Conservation (phyloP, 2,888 invertebrate genomes). For the Corbicula japonica region DNA sequence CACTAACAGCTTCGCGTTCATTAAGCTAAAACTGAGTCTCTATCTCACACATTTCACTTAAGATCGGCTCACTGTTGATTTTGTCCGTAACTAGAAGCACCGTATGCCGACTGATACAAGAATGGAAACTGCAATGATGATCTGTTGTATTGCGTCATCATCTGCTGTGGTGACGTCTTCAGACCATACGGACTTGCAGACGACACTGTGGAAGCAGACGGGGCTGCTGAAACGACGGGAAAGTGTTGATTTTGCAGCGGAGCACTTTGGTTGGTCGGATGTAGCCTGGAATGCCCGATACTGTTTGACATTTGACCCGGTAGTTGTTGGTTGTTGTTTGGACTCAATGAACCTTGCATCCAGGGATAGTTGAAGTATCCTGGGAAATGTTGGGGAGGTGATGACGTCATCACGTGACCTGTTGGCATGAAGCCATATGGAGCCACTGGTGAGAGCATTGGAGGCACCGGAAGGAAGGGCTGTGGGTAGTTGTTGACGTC, state of each 20-base stretch:
- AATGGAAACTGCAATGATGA: constrained; percentile 54
- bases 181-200: constrained; percentile 37
- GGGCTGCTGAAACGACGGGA: constrained; percentile 26
- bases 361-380: constrained; percentile 61
- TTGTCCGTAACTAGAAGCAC: constrained; percentile 5
- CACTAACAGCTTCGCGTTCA: constrained; percentile 4
- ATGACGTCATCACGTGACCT: constrained; percentile 58
- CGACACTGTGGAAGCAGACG: constrained; percentile 17
- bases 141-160: constrained; percentile 52
- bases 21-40: no score
- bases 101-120: constrained; percentile 24
- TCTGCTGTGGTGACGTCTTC: constrained; percentile 64
- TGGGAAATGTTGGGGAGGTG: constrained; percentile 56
- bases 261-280: constrained; percentile 39
- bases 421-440: constrained; percentile 70
- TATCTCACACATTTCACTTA: no score
- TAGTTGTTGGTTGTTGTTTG: constrained; percentile 53
- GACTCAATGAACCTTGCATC: constrained; percentile 44
- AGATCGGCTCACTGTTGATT: not conserved
- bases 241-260: constrained; percentile 27
- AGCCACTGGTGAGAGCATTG: constrained; percentile 67
- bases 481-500: constrained; percentile 64
- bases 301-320: constrained; percentile 19
- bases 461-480: constrained; percentile 62
- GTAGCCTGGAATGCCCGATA: constrained; percentile 38